A percentile compares a stretch with the other conserved stretches of the same genome.
Evolutionary conservation across 53 echinoderm and acorn worm species (phyloP).

Genomic region (Paelopatides confundens): DNA sequence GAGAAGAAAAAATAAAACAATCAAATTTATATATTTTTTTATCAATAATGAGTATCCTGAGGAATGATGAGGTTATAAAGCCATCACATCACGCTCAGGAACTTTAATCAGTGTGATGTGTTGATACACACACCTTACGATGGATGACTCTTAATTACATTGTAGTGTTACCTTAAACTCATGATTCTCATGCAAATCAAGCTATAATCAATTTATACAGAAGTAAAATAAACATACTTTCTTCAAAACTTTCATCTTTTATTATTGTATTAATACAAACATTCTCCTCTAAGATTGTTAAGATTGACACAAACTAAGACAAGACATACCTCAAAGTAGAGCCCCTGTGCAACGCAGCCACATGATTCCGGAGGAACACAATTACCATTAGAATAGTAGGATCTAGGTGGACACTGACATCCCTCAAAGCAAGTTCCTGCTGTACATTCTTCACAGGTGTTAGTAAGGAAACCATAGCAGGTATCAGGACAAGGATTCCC

Average conservation of each 20-base stretch:
- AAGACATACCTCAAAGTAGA: conserved; percentile 32
- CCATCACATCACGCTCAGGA: no score
- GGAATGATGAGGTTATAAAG: no score
- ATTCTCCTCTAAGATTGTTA: background rate
- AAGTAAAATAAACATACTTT: no score
- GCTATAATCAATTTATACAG: no score
- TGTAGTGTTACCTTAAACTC: no score
- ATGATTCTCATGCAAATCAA: no score
- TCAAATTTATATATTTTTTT: background rate
- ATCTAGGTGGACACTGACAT: conserved; percentile 19
- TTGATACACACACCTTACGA: no score
- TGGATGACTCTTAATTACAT: no score
- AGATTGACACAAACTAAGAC: background rate
- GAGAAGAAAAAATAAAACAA: background rate
- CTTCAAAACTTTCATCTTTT: background rate
- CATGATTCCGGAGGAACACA: background rate
- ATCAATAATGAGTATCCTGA: background rate
- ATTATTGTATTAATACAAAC: background rate
- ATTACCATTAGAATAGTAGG: background rate
- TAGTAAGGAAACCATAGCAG: conserved; percentile 9
- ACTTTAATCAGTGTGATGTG: no score
- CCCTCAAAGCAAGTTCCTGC: conserved; percentile 32
- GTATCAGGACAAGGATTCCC: conserved; percentile 11
- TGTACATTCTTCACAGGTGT: conserved; percentile 8
- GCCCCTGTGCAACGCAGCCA: conserved; percentile 26